Evolutionary conservation across 2,888 invertebrate genomes (phyloP), one percentile per base, ranked within the genome.

Genomic region (Cryptus armator): DNA sequence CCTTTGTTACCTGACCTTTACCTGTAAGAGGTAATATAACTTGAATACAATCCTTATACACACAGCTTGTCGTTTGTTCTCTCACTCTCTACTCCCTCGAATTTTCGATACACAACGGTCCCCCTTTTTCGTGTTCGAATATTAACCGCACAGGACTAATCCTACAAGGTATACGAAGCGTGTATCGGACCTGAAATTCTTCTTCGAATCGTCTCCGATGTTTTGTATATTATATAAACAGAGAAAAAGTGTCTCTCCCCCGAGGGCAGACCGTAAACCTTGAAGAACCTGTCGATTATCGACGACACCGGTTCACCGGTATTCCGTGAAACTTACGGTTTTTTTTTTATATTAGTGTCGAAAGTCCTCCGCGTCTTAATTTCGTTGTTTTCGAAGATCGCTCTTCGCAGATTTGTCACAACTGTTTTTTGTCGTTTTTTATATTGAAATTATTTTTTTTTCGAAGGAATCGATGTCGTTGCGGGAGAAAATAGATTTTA

Each of bases 1-100:
- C 85, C 81, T 86, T 86, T 85, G 85, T 86, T 85, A 70, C 71
- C 79, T 85, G 86, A 86, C 85, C 85, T 86, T 86, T 86, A 81
- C 83, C 74, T 19, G 77, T 68, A 37, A 77, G 64, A 68, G 76
- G 66, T 75, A 83, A 85, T 83, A 76, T 76, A 79, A 72, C 76
- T 83, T 62, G 72, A 78, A 75, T 64, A 84, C 67, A 72, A 75
- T 59, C 44, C 53, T 59, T 59, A 68, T 24, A 64, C 32, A 51
- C 68, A 46, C 29, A 56, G 62, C 75, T 53, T 64, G 56, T 72
- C 53, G 16, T 32, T 62, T 46, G n/a, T 5, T 37, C 71, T 71
- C 37, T 77, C 56, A n/a, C 48, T 68, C 19, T 10, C 12, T 24
- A 66, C 66, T 66, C 14, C 76, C 56, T 66, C 59, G 51, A 74